phyloP scores from a whole-genome alignment of 2,888 invertebrate species.

The Calameuta idolon region DNA sequence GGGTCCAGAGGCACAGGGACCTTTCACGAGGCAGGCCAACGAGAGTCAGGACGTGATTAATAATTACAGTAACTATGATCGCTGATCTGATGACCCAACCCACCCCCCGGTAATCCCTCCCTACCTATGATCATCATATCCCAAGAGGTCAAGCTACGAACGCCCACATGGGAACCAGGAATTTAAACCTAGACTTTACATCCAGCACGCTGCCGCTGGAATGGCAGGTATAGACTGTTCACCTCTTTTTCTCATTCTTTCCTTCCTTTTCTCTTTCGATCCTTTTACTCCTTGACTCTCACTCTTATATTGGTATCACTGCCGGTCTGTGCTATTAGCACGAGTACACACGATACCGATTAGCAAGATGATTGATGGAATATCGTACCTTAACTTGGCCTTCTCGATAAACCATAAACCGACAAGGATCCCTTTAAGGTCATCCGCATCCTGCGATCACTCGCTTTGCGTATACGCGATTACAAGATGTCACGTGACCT shows the following conservation, averaged over 20 bases:
- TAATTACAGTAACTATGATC: constrained; percentile 53
- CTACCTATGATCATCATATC: constrained; percentile 21
- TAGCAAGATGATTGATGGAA: constrained; percentile 24
- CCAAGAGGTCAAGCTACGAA: constrained; percentile 47
- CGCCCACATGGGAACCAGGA: constrained; percentile 48
- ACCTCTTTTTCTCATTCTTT: too few relatives aligned
- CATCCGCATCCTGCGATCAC: too few relatives aligned
- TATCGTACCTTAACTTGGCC: neutral
- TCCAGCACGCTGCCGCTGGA: too few relatives aligned
- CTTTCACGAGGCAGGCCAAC: constrained; percentile 22
- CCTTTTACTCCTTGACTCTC: too few relatives aligned
- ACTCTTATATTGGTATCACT: neutral
- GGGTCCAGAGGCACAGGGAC: constrained; percentile 7
- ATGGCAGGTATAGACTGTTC: too few relatives aligned
- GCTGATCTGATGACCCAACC: constrained; percentile 57
- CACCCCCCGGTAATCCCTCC: constrained; percentile 29
- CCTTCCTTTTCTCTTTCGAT: too few relatives aligned
- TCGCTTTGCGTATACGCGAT: too few relatives aligned
- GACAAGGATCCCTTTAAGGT: too few relatives aligned
- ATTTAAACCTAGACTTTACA: too few relatives aligned
- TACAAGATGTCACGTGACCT: too few relatives aligned
- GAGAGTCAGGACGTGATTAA: constrained; percentile 45
- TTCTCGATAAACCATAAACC: too few relatives aligned
- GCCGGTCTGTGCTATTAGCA: constrained; percentile 17
- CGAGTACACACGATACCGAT: constrained; percentile 20